Evolutionary conservation across 2,113 vertebrate genomes (phyloP).

Genomic region (Cavia porcellus): DNA sequence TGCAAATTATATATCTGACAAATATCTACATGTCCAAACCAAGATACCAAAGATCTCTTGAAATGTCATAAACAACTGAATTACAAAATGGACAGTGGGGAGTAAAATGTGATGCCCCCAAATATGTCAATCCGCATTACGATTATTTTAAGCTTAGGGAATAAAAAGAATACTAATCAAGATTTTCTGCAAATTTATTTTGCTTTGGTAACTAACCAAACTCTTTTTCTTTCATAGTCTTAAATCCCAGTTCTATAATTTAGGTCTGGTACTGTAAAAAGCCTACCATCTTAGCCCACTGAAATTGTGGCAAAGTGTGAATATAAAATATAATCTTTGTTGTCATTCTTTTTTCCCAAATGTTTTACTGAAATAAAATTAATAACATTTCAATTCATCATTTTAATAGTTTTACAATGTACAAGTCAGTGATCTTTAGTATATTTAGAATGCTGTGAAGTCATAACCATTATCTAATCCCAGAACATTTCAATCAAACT

Average conservation of each 20-base stretch:
- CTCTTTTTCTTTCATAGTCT: not conserved
- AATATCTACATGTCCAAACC: not conserved
- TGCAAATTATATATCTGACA: not conserved
- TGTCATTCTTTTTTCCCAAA: not conserved
- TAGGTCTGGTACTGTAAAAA: not conserved
- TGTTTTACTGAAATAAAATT: not conserved
- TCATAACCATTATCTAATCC: not conserved
- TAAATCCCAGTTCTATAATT: not conserved
- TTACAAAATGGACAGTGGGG: not conserved
- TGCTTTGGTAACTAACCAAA: slow-evolving; percentile 5
- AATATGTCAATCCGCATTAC: slow-evolving; percentile 8
- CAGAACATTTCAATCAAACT: not conserved
- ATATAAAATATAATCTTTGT: not conserved
- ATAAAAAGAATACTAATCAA: not conserved
- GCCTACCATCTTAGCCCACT: not conserved
- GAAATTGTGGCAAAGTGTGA: slow-evolving; percentile 16
- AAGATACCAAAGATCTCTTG: not conserved
- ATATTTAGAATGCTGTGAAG: not conserved
- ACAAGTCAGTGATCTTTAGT: not conserved
- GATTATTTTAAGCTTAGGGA: slow-evolving; percentile 31
- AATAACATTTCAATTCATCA: not conserved
- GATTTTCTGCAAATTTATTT: slow-evolving; percentile 42
- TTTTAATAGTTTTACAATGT: not conserved
- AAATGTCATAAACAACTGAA: not conserved
- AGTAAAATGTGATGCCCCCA: not conserved